Percentiles rank a stretch among this genome's conserved stretches.
These are phyloP conservation scores for Simalia tracyae DNA, from an alignment of 2,797 vertebrate genomes.

Conservation along the genomic window DNA sequence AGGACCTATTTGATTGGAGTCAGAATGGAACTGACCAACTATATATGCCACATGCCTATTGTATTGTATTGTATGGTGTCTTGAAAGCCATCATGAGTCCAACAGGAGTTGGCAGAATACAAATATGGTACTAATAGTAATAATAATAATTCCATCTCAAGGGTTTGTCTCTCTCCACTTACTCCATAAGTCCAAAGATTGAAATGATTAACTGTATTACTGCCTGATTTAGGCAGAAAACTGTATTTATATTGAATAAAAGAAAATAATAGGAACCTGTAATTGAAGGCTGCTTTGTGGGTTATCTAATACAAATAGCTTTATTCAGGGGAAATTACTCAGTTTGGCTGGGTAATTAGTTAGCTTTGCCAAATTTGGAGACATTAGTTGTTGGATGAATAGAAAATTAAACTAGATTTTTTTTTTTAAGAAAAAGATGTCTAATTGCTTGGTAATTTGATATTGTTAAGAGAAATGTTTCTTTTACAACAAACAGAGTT, in stretches of 20 bases:
- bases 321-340: neutral
- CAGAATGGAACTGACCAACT: too few relatives aligned
- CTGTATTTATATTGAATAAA: neutral
- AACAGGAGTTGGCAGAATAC: too few relatives aligned
- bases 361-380: neutral
- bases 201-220: neutral
- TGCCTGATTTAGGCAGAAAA: neutral
- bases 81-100: too few relatives aligned
- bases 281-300: neutral
- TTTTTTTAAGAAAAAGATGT: neutral
- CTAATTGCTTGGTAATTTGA: neutral
- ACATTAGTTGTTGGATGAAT: neutral
- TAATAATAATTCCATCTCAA: too few relatives aligned
- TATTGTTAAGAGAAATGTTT: neutral
- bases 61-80: too few relatives aligned
- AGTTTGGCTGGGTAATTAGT: slow-evolving; percentile 7
- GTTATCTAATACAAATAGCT: neutral
- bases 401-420: neutral
- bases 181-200: neutral
- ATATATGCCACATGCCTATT: too few relatives aligned
- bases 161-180: neutral
- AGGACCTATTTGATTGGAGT: too few relatives aligned
- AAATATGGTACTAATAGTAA: too few relatives aligned
- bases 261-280: neutral
- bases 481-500: neutral